Percentiles rank a stretch among this genome's conserved stretches.
Conservation (phyloP, 2,888 invertebrate species). For the Sceliomorpha sp. region DNA sequence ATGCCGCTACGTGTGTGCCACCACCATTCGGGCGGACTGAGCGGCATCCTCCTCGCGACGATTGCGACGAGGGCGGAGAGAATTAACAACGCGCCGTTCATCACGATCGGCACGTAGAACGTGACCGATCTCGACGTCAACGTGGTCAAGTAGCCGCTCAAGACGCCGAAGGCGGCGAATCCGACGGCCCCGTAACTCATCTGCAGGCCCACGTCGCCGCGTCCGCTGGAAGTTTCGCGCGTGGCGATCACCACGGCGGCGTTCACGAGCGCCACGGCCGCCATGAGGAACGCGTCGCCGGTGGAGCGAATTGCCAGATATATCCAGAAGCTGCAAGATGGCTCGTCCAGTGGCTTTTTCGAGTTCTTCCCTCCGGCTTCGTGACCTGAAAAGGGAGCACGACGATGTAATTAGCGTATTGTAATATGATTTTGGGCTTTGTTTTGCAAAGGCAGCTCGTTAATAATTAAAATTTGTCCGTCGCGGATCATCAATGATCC, state of each 20-base stretch:
- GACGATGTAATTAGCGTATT: neutral
- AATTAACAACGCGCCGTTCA: constrained; percentile 83
- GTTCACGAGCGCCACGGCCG: constrained; percentile 86
- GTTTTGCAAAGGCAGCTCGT: too few relatives aligned
- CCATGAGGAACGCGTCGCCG: constrained; percentile 89
- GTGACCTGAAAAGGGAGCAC: constrained; percentile 59
- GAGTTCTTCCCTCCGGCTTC: constrained; percentile 83
- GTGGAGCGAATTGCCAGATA: constrained; percentile 86
- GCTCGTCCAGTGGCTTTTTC: constrained; percentile 82
- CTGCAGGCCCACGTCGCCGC: constrained; percentile 90
- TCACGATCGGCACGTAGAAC: constrained; percentile 82
- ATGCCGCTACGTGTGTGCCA: constrained; percentile 91
- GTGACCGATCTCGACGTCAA: constrained; percentile 60
- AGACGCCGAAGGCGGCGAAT: constrained; percentile 86
- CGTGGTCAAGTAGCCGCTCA: constrained; percentile 79
- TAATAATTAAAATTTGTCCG: too few relatives aligned
- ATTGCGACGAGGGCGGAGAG: constrained; percentile 75
- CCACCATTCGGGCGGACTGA: constrained; percentile 93
- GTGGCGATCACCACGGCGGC: constrained; percentile 91
- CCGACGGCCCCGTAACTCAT: constrained; percentile 89
- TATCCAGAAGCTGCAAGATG: constrained; percentile 85
- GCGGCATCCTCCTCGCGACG: constrained; percentile 84
- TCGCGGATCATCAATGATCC: too few relatives aligned
- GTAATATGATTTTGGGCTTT: neutral
- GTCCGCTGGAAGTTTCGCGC: constrained; percentile 88